Conservation (phyloP, 2,888 invertebrate genomes). For the Pharmacophagus antenor region DNA sequence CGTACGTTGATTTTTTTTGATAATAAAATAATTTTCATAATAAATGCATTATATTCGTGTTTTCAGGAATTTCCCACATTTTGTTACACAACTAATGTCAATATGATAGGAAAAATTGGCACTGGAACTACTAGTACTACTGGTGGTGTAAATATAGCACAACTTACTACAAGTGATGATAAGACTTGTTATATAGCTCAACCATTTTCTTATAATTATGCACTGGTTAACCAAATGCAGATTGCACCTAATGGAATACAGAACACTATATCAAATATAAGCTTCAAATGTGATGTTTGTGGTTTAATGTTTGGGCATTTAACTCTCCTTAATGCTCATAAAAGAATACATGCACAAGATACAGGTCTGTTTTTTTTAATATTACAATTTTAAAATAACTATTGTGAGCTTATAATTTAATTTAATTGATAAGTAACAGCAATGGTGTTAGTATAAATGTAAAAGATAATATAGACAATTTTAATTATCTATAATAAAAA, state of each 20-base stretch:
- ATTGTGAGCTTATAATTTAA: too few relatives aligned
- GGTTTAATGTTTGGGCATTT: constrained; percentile 92
- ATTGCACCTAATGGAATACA: constrained; percentile 85
- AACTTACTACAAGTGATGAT: constrained; percentile 82
- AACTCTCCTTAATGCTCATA: constrained; percentile 91
- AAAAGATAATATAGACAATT: too few relatives aligned
- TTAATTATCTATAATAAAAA: too few relatives aligned
- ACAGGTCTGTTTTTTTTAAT: constrained; percentile 55
- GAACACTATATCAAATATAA: constrained; percentile 89
- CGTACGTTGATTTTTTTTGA: not conserved
- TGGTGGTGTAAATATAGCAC: constrained; percentile 85
- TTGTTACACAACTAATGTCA: constrained; percentile 85
- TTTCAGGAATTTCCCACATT: constrained; percentile 85
- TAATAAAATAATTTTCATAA: not conserved
- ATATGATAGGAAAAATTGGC: constrained; percentile 84
- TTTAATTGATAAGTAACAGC: too few relatives aligned
- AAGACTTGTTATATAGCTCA: constrained; percentile 88
- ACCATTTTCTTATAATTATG: constrained; percentile 90
- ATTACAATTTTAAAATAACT: not conserved
- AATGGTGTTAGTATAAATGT: not conserved
- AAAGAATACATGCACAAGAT: constrained; percentile 87
- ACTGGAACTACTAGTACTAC: constrained; percentile 60
- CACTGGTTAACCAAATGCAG: constrained; percentile 92
- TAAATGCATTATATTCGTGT: not conserved
- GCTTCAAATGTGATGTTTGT: constrained; percentile 93